Percentiles rank a stretch among this genome's conserved stretches.
phyloP scores from a whole-genome alignment of 1,140 invertebrate species.

The Apis dorsata region DNA sequence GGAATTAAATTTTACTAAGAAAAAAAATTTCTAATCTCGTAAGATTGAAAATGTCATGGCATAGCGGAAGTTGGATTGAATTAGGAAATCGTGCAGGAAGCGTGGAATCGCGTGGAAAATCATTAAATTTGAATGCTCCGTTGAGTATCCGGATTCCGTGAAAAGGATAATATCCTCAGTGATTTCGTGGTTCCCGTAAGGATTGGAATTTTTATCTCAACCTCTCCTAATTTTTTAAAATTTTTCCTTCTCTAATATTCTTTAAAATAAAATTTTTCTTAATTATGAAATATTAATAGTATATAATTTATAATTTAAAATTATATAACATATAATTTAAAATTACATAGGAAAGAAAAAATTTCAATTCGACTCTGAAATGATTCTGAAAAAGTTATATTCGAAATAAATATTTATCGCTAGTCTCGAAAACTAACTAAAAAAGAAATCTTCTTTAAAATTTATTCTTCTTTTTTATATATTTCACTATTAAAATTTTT shows the following conservation, averaged over 20 bases:
- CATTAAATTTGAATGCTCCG: constrained; percentile 34
- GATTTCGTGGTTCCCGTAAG: background rate
- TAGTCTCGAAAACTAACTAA: background rate
- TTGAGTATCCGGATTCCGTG: constrained; percentile 15
- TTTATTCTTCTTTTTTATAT: too few species aligned
- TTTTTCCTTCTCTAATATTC: too few species aligned
- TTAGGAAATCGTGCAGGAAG: constrained; percentile 23
- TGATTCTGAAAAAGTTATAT: background rate
- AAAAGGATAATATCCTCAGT: constrained; percentile 20
- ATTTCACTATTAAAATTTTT: too few species aligned
- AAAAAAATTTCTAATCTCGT: background rate
- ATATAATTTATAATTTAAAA: too few species aligned
- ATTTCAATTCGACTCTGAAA: too few species aligned
- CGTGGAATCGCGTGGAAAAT: constrained; percentile 6
- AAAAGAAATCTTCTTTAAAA: background rate
- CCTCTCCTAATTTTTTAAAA: too few species aligned
- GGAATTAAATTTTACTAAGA: too few species aligned
- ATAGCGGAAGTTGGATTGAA: constrained; percentile 17
- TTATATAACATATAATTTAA: too few species aligned
- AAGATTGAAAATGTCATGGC: background rate
- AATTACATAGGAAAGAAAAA: too few species aligned
- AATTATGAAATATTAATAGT: too few species aligned
- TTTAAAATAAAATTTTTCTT: too few species aligned
- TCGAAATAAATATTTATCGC: background rate
- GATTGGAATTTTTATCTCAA: background rate